These are phyloP conservation scores for Brachynemurus nebulosus DNA, from an alignment of 2,888 invertebrate genomes.

Conservation along the genomic window DNA sequence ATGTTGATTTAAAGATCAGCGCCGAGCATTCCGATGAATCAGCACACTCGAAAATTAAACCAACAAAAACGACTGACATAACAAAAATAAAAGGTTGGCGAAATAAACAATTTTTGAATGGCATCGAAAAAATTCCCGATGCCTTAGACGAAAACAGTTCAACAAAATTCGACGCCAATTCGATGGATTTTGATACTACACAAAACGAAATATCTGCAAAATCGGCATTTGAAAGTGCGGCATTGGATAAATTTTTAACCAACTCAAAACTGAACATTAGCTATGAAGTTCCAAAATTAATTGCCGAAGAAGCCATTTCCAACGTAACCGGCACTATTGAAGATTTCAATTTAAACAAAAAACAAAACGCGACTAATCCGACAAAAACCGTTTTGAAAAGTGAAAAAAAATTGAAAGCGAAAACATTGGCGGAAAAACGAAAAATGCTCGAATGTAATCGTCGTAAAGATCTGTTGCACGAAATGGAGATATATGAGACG, in stretches of 20 bases:
- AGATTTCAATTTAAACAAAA: conserved; percentile 8
- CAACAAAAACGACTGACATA: conserved; percentile 28
- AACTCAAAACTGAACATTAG: conserved; percentile 33
- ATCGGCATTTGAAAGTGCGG: conserved; percentile 34
- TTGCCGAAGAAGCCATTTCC: conserved; percentile 24
- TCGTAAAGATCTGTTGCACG: conserved; percentile 28
- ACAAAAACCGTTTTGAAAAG: conserved; percentile 9
- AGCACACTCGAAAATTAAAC: no score
- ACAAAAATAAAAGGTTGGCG: conserved; percentile 31
- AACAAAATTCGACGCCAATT: neutral
- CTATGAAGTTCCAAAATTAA: conserved; percentile 28
- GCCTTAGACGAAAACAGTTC: neutral
- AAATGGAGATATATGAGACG: conserved; percentile 31
- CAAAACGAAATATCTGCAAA: conserved; percentile 14
- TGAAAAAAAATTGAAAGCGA: conserved; percentile 26
- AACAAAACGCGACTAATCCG: conserved; percentile 4
- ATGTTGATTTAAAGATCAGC: no score
- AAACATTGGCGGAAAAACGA: conserved; percentile 40
- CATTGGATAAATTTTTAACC: conserved; percentile 36
- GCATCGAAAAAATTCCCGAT: neutral
- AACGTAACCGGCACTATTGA: conserved; percentile 11
- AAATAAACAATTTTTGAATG: conserved; percentile 20
- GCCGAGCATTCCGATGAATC: no score
- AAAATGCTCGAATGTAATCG: conserved; percentile 28
- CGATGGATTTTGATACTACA: neutral